These are phyloP conservation scores for Notolabrus celidotus DNA, from an alignment of 2,797 vertebrate genomes.

Conservation along the genomic window DNA sequence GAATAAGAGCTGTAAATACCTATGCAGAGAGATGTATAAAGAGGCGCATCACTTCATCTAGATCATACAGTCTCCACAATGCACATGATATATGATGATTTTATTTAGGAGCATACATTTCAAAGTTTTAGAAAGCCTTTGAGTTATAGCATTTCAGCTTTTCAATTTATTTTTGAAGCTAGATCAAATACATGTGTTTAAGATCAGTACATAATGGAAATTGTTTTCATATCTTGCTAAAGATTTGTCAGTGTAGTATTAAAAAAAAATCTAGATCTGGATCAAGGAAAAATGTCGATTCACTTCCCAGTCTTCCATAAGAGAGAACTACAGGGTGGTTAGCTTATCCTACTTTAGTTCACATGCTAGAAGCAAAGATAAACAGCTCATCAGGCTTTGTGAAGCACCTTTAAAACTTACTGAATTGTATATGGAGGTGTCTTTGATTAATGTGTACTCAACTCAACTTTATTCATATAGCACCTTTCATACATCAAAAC, in stretches of 20 bases:
- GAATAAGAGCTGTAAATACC: slow-evolving; percentile 50
- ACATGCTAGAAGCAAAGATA: background rate
- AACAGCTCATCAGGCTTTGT: background rate
- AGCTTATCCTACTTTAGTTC: slow-evolving; percentile 1
- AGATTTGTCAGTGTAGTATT: background rate
- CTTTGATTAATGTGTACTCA: too few relatives aligned
- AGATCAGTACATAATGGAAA: background rate
- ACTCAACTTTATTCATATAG: too few relatives aligned
- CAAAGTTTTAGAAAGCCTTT: too few relatives aligned
- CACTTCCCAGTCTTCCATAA: background rate
- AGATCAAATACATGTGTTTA: background rate
- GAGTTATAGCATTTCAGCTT: background rate
- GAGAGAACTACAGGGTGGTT: background rate
- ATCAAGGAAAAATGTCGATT: background rate
- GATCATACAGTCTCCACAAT: slow-evolving; percentile 9
- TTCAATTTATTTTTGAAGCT: background rate
- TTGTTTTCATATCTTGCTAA: background rate
- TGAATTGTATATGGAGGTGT: too few relatives aligned
- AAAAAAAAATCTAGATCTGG: background rate
- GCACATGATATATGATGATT: background rate
- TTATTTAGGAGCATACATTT: too few relatives aligned
- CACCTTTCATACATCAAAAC: too few relatives aligned
- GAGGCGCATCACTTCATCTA: slow-evolving; percentile 22
- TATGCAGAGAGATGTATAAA: slow-evolving; percentile 37
- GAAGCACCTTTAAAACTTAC: too few relatives aligned